phyloP scores from a whole-genome alignment of 1,140 invertebrate genomes.

The Littorina saxatilis region DNA sequence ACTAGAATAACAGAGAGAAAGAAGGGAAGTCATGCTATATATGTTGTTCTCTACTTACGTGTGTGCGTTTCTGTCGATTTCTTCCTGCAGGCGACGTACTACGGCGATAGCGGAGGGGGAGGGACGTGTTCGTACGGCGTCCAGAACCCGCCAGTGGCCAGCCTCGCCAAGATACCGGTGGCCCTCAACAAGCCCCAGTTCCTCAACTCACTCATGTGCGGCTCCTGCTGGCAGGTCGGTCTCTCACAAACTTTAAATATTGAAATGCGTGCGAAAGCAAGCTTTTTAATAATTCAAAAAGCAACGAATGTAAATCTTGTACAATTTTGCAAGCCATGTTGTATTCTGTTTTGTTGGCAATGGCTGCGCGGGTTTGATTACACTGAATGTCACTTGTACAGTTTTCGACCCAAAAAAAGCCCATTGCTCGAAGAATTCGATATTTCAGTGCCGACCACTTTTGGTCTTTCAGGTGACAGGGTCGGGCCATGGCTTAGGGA shows the following conservation, averaged over 20 bases:
- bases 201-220: constrained; percentile 58
- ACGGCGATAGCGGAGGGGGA: constrained; percentile 47
- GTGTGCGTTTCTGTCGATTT: neutral
- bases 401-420: neutral
- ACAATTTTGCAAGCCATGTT: too few species aligned
- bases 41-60: too few species aligned
- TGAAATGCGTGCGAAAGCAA: too few species aligned
- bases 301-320: too few species aligned
- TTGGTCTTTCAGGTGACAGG: constrained; percentile 21
- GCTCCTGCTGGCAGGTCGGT: constrained; percentile 62
- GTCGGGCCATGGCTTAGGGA: constrained; percentile 54
- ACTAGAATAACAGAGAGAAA: too few species aligned
- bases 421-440: neutral
- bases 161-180: constrained; percentile 44
- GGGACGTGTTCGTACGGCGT: constrained; percentile 14
- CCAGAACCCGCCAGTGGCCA: constrained; percentile 50
- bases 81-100: constrained; percentile 59
- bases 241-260: too few species aligned
- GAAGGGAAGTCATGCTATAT: neutral
- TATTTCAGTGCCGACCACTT: neutral
- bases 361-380: neutral
- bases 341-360: too few species aligned
- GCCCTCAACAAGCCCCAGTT: constrained; percentile 63
- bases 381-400: neutral
- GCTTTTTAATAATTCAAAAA: too few species aligned